These are phyloP conservation scores for Trichopria drosophilae DNA, from an alignment of 2,888 invertebrate species.

Conservation along the genomic window DNA sequence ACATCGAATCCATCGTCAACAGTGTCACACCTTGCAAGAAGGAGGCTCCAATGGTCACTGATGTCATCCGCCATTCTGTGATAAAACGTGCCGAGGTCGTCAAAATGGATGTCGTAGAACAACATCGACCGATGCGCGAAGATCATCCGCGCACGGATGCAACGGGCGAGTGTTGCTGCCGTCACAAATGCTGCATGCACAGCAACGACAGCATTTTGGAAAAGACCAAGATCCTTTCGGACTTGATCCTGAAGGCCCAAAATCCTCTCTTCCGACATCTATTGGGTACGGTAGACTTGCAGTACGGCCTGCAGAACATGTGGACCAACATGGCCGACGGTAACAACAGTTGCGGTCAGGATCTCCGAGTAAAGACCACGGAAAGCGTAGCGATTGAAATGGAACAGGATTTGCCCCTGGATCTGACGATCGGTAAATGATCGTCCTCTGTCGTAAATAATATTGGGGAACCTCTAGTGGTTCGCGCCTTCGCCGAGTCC, in stretches of 20 bases:
- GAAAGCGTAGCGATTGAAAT: slow-evolving; percentile 51
- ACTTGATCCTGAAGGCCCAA: slow-evolving; percentile 52
- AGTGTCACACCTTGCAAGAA: slow-evolving; percentile 48
- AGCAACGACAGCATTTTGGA: slow-evolving; percentile 50
- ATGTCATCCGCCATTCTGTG: slow-evolving; percentile 51
- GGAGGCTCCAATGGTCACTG: slow-evolving; percentile 36
- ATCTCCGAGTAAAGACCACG: slow-evolving; percentile 58
- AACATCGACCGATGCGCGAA: slow-evolving; percentile 19
- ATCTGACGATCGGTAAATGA: slow-evolving; percentile 58
- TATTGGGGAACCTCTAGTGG: slow-evolving; percentile 1
- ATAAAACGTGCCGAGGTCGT: slow-evolving; percentile 52
- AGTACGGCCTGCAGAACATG: slow-evolving; percentile 52
- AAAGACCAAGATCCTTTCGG: slow-evolving; percentile 55
- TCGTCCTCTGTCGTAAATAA: slow-evolving; percentile 4
- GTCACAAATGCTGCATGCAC: slow-evolving; percentile 54
- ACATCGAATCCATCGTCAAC: slow-evolving; percentile 56
- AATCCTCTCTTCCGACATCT: slow-evolving; percentile 53
- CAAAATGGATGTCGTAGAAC: slow-evolving; percentile 47
- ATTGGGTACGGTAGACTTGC: slow-evolving; percentile 50
- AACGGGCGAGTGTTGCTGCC: slow-evolving; percentile 45
- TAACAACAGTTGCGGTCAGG: slow-evolving; percentile 50
- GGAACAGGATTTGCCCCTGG: slow-evolving; percentile 58
- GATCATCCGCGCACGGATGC: slow-evolving; percentile 18
- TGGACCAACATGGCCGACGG: slow-evolving; percentile 49
- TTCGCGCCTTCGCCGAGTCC: slow-evolving; percentile 7